Percentiles rank a stretch among this genome's conserved stretches.
Evolutionary conservation across 2,797 vertebrate species (phyloP).

Genomic region (Darevskia mixta): DNA sequence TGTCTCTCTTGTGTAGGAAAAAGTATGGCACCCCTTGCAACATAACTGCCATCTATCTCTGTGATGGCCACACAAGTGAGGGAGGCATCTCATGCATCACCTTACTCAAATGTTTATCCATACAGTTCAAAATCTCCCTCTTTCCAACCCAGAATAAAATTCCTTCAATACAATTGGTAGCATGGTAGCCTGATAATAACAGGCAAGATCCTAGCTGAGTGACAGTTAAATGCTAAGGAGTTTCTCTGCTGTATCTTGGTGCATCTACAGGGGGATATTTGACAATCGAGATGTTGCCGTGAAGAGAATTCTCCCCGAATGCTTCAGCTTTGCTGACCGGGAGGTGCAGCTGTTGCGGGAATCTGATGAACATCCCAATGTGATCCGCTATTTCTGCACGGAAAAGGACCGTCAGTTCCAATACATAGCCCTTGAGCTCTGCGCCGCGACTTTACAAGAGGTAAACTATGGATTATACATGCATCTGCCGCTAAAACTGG

Average conservation of each 20-base stretch:
- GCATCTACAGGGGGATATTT: constrained; percentile 88
- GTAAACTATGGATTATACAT: constrained; percentile 67
- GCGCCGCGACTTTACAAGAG: constrained; percentile 93
- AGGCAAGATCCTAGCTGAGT: accelerated
- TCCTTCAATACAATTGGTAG: background rate
- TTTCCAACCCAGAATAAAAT: background rate
- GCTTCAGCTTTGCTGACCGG: constrained; percentile 96
- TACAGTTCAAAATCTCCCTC: background rate
- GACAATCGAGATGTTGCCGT: constrained; percentile 94
- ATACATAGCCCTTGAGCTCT: constrained; percentile 98
- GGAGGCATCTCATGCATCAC: background rate
- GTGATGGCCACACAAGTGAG: background rate
- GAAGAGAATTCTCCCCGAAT: constrained; percentile 97
- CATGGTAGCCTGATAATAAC: background rate
- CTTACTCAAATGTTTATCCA: background rate
- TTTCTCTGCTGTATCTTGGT: background rate
- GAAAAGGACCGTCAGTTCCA: constrained; percentile 98
- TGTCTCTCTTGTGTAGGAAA: background rate
- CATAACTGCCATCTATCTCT: background rate
- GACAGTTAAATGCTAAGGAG: background rate
- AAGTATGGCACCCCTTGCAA: background rate
- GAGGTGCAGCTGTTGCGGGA: constrained; percentile 95
- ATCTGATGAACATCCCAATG: constrained; percentile 95
- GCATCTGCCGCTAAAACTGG: background rate
- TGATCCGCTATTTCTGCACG: constrained; percentile 98